Base-by-base conservation (phyloP, 1,140 invertebrate genomes). In the Hermetia illucens region DNA sequence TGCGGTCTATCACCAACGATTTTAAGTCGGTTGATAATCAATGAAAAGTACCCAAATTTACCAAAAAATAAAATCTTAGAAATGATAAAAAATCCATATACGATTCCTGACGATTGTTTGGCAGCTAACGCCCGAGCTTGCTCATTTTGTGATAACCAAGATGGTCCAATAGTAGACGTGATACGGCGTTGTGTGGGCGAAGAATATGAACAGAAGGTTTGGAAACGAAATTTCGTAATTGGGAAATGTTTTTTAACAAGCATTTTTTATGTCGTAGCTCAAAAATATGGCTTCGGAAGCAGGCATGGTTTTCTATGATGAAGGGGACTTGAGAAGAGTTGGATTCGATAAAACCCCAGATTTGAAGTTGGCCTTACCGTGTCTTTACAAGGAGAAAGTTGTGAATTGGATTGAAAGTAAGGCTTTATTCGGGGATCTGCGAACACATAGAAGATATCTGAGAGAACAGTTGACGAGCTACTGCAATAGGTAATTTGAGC, bases 351-450 rank as follows among this genome's bases (percentile, higher is more conserved):
- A 95, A 66, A 96, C 92, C 9, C 91, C 91, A 6, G 92, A 95
- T 62, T 72, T 91, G 18, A 92, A 91, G 64, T 64, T 96, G 32
- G 83, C 90, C 53, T 68, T 93, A 19, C 91, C 91, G 2, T 80
- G 94, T 40, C 81, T 82, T 21, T 72, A 90, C 19, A 78, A 87
- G 64, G 85, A 82, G 5, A 74, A 78, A 52, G 72, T 94, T 16
- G 73, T 95, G 0, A 91, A 93, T 61, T 96, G 91, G 92, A 89
- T 96, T 43, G 92, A 96, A 65, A 93, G 89, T 44, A 95, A 96
- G 66, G 91, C 90, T 8, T 73, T 84, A 22, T 96, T 95, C 70
- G 91, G 86, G 3, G 84, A 89, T 64, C 68, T 74, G 41, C 72
- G 79, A 44, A 75, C 77, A 39, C 90, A 95, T 63, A 71, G 75